phyloP scores from a whole-genome alignment of 1,140 invertebrate genomes.

The Portunus trituberculatus region DNA sequence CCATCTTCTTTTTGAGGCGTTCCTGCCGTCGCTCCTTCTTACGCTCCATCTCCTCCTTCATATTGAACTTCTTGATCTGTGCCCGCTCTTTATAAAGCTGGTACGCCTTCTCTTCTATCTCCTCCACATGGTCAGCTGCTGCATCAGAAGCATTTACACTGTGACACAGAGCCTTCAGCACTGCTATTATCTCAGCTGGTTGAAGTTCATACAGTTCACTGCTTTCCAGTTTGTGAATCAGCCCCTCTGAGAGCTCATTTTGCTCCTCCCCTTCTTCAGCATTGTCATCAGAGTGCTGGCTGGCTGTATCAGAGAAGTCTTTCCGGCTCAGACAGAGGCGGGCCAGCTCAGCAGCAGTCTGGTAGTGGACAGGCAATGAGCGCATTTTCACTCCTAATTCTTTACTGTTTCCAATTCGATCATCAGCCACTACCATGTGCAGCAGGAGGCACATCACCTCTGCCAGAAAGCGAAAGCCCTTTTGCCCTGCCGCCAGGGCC shows the following conservation, averaged over 20 bases:
- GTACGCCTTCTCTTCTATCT: slow-evolving; percentile 61
- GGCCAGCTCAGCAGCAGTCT: slow-evolving; percentile 61
- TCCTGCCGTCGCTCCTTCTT: slow-evolving; percentile 57
- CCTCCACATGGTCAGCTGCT: slow-evolving; percentile 49
- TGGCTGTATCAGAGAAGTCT: slow-evolving; percentile 30
- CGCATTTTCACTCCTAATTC: slow-evolving; percentile 60
- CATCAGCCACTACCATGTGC: slow-evolving; percentile 55
- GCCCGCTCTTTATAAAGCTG: slow-evolving; percentile 51
- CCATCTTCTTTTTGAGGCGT: slow-evolving; percentile 51
- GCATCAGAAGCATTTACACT: slow-evolving; percentile 50
- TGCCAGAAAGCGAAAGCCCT: slow-evolving; percentile 57
- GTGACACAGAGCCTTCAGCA: slow-evolving; percentile 64
- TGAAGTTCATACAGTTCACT: slow-evolving; percentile 63
- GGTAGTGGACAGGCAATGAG: slow-evolving; percentile 58
- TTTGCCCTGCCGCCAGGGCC: slow-evolving; percentile 46
- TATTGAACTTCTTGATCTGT: slow-evolving; percentile 41
- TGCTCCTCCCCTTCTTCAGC: slow-evolving; percentile 58
- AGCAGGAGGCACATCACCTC: slow-evolving; percentile 61
- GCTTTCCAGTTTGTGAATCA: slow-evolving; percentile 59
- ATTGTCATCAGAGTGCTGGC: slow-evolving; percentile 65
- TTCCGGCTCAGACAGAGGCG: slow-evolving; percentile 51
- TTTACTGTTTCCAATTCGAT: slow-evolving; percentile 43
- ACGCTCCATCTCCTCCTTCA: slow-evolving; percentile 57
- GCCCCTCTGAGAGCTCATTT: slow-evolving; percentile 58
- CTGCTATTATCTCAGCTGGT: slow-evolving; percentile 42